Conservation (phyloP, 2,797 vertebrate species). For the Pogoniulus pusillus region DNA sequence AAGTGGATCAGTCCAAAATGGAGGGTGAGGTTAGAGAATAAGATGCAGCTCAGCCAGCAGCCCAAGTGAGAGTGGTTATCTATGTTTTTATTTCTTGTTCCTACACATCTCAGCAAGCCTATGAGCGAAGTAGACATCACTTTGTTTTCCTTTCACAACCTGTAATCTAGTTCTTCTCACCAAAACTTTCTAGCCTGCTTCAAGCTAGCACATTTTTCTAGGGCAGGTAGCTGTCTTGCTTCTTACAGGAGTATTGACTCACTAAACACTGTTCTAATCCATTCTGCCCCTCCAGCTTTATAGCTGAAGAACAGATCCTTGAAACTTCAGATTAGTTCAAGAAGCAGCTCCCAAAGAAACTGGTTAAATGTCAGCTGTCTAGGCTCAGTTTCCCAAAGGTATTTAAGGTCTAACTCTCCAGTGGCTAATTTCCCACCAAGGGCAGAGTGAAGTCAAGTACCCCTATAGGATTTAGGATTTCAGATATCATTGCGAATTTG, state of each 20-base stretch:
- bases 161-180: too few species aligned
- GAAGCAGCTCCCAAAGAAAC: background rate
- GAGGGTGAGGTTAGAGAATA: too few species aligned
- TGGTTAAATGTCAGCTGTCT: background rate
- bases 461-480: background rate
- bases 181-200: too few species aligned
- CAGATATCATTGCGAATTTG: conserved; percentile 27
- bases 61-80: too few species aligned
- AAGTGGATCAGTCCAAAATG: too few species aligned
- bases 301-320: background rate
- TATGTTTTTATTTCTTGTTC: too few species aligned
- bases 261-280: background rate
- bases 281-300: background rate
- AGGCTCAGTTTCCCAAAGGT: conserved; percentile 1
- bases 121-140: too few species aligned
- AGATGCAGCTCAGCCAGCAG: too few species aligned
- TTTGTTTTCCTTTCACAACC: too few species aligned
- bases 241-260: background rate
- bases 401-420: background rate
- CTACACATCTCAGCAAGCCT: too few species aligned
- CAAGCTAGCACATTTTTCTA: too few species aligned
- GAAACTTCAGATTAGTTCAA: background rate
- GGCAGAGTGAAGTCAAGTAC: background rate
- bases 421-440: background rate
- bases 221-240: background rate